Evolutionary conservation across 2,113 vertebrate genomes (phyloP).

Genomic region (Tachuris rubrigastra): DNA sequence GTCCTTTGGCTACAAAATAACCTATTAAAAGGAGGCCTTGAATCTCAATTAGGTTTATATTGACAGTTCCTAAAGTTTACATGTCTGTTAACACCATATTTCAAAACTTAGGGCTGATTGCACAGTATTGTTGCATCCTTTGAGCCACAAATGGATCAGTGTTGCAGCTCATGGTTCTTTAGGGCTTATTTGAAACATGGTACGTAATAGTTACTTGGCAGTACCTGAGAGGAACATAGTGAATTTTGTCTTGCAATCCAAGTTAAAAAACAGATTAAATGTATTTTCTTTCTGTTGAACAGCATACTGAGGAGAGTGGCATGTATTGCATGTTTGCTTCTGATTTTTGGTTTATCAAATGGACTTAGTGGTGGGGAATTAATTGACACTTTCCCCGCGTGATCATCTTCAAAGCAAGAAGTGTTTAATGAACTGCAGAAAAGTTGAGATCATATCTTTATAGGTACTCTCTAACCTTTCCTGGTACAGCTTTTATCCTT

Average conservation of each 20-base stretch:
- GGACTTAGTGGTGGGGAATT: not conserved
- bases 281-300: not conserved
- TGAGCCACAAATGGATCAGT: not conserved
- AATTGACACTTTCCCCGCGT: not conserved
- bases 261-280: not conserved
- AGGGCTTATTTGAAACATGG: not conserved
- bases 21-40: not conserved
- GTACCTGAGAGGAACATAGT: not conserved
- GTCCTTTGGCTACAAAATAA: not conserved
- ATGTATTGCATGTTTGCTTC: not conserved
- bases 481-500: not conserved
- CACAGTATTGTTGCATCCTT: not conserved
- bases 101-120: not conserved
- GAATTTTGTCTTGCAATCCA: not conserved
- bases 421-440: not conserved
- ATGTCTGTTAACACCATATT: not conserved
- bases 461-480: not conserved
- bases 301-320: not conserved
- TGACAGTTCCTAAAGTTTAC: not conserved
- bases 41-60: not conserved
- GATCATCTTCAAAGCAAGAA: not conserved
- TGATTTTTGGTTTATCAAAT: not conserved
- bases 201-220: not conserved
- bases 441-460: not conserved
- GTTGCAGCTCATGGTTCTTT: not conserved